Percentiles rank a stretch among this genome's conserved stretches.
Evolutionary conservation across 2,888 invertebrate species (phyloP).

Genomic region (Latrodectus elegans): DNA sequence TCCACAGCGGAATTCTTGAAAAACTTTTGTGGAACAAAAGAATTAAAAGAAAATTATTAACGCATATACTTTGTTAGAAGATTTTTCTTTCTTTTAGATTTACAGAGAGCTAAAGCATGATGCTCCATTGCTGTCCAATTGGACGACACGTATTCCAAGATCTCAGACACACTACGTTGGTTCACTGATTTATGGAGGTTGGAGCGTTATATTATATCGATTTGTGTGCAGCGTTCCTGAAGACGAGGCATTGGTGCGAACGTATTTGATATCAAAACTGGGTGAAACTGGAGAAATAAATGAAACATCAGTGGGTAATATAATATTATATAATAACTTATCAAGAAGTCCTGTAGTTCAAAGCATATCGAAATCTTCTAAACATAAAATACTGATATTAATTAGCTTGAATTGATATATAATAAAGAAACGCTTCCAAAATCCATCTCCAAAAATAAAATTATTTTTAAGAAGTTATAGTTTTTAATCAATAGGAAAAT

Average conservation of each 20-base stretch:
- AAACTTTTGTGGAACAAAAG: background rate
- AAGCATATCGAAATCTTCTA: no score
- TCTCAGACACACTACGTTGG: slow-evolving; percentile 33
- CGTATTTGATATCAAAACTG: background rate
- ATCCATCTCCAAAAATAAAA: no score
- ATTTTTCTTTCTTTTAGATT: slow-evolving; percentile 14
- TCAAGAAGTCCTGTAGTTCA: no score
- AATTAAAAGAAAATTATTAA: no score
- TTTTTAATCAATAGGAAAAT: no score
- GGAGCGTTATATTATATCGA: slow-evolving; percentile 21
- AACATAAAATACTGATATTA: no score
- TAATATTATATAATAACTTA: background rate
- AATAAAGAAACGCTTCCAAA: no score
- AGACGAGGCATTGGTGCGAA: slow-evolving; percentile 14
- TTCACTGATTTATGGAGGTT: slow-evolving; percentile 22
- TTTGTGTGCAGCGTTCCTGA: slow-evolving; percentile 29
- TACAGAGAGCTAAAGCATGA: slow-evolving; percentile 7
- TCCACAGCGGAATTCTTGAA: background rate
- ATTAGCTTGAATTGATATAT: no score
- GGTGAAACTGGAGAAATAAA: slow-evolving; percentile 23
- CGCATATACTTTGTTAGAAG: background rate
- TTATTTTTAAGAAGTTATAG: no score
- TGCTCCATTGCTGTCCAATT: slow-evolving; percentile 8
- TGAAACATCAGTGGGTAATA: slow-evolving; percentile 15
- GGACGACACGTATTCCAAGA: slow-evolving; percentile 9